phyloP scores from a whole-genome alignment of 2,888 invertebrate genomes.

The Andrena praecox region DNA sequence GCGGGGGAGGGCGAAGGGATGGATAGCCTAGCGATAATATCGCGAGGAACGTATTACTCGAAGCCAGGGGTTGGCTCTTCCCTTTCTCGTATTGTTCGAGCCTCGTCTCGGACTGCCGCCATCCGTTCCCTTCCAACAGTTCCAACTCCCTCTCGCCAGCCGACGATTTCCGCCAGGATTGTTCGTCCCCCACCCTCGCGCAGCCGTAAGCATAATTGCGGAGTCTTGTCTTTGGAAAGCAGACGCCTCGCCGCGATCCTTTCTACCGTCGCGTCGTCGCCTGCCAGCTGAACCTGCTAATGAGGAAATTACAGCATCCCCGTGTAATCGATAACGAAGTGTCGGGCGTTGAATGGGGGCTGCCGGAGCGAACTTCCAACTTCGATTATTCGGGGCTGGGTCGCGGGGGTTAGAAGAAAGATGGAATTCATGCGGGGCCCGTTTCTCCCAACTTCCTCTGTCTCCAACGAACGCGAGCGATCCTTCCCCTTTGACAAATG shows the following conservation, averaged over 20 bases:
- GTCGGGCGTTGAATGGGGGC: constrained; percentile 38
- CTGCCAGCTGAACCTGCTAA: constrained; percentile 56
- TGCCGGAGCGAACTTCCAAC: constrained; percentile 19
- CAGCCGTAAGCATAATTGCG: constrained; percentile 79
- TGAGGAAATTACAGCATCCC: constrained; percentile 68
- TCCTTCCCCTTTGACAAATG: neutral
- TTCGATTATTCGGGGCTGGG: constrained; percentile 35
- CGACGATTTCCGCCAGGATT: constrained; percentile 42
- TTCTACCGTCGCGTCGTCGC: constrained; percentile 35
- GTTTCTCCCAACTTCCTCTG: neutral
- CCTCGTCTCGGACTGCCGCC: constrained; percentile 49
- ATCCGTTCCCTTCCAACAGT: constrained; percentile 23
- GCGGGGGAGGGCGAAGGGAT: neutral
- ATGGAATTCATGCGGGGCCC: constrained; percentile 1
- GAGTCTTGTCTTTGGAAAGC: constrained; percentile 80
- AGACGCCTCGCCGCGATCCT: constrained; percentile 56
- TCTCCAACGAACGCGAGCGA: neutral
- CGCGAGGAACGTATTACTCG: constrained; percentile 47
- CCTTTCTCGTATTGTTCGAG: constrained; percentile 44
- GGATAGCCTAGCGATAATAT: constrained; percentile 30
- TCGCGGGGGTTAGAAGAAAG: neutral
- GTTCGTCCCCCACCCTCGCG: neutral
- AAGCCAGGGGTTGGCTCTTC: constrained; percentile 54
- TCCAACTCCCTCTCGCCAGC: constrained; percentile 14
- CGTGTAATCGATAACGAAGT: constrained; percentile 64